Evolutionary conservation across 2,888 invertebrate genomes (phyloP).

Genomic region (Agriopis aurantiaria): DNA sequence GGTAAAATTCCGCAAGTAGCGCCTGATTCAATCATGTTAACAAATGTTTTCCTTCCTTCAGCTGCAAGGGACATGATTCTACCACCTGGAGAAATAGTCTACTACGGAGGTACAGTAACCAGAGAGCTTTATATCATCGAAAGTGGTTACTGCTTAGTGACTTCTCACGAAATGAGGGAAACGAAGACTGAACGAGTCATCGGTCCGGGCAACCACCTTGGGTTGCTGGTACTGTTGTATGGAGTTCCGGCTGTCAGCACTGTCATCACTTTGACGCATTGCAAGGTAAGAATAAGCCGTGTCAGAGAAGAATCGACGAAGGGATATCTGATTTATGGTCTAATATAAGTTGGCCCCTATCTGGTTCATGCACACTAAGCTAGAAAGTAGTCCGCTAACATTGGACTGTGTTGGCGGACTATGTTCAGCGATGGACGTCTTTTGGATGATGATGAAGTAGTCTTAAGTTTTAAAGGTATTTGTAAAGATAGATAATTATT

Average conservation of each 20-base stretch:
- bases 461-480: no score
- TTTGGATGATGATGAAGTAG: no score
- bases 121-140: constrained; percentile 84
- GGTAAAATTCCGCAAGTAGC: background rate
- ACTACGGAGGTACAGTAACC: constrained; percentile 81
- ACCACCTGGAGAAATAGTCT: constrained; percentile 83
- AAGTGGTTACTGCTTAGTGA: constrained; percentile 81
- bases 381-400: no score
- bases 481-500: no score
- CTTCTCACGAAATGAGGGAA: constrained; percentile 67
- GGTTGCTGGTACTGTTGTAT: constrained; percentile 78
- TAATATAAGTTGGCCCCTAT: no score
- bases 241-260: constrained; percentile 80
- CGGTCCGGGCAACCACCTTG: constrained; percentile 80
- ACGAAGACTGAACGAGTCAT: constrained; percentile 68
- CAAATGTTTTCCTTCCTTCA: constrained; percentile 40
- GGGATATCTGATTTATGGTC: no score
- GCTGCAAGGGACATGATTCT: constrained; percentile 78
- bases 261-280: constrained; percentile 82
- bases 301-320: no score
- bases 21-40: background rate
- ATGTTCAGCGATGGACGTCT: no score
- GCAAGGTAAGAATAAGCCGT: constrained; percentile 66
- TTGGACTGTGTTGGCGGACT: no score
- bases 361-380: no score